phyloP scores from a whole-genome alignment of 1,140 invertebrate genomes.

The Drosophila busckii region DNA sequence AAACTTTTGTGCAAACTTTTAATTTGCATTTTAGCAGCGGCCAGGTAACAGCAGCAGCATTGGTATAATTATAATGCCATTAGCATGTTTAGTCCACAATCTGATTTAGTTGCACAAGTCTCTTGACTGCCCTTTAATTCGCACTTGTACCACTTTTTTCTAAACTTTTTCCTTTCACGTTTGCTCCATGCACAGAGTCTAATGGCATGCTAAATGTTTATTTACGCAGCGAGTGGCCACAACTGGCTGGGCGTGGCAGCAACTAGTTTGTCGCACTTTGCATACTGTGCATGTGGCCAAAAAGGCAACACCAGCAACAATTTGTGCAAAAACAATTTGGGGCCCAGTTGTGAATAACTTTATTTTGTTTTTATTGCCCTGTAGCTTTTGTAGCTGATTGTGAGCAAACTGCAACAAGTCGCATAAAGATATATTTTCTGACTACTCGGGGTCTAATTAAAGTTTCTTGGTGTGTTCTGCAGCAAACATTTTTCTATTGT shows the following conservation, averaged over 20 bases:
- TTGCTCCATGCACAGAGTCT: conserved; percentile 47
- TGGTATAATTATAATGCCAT: conserved; percentile 75
- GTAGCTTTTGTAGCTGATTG: no score
- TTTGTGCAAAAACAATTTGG: conserved; percentile 10
- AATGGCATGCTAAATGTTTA: conserved; percentile 74
- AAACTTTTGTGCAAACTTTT: conserved; percentile 52
- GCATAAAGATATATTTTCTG: no score
- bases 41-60: conserved; percentile 24
- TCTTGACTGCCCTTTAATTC: conserved; percentile 45
- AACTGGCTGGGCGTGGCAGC: conserved; percentile 55
- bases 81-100: conserved; percentile 73
- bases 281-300: conserved; percentile 65
- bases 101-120: conserved; percentile 46
- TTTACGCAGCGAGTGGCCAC: conserved; percentile 47
- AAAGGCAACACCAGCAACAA: conserved; percentile 34
- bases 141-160: conserved; percentile 22
- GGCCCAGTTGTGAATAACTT: no score
- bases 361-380: no score
- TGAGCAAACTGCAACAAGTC: not conserved
- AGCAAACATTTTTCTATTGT: no score
- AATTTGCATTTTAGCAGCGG: conserved; percentile 57
- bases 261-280: conserved; percentile 70
- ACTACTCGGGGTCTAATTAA: no score
- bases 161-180: not conserved
- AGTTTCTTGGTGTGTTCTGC: no score